A percentile compares a stretch with the other conserved stretches of the same genome.
Evolutionary conservation across 2,113 vertebrate genomes (phyloP).

Genomic region (Corythornis madagascariensis): DNA sequence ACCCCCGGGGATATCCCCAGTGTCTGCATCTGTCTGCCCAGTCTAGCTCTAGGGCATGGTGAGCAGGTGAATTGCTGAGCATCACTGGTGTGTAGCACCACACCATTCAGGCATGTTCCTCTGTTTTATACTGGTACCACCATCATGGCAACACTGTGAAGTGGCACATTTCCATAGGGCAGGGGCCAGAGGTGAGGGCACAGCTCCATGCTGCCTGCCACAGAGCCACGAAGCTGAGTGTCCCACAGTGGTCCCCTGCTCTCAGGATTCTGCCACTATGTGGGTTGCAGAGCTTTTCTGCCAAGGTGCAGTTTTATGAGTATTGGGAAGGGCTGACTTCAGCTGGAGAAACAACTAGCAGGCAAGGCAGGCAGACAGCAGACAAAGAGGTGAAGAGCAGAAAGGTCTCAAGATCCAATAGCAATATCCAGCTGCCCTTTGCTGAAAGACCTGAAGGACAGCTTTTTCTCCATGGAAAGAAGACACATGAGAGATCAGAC

Average conservation of each 20-base stretch:
- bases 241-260: not conserved
- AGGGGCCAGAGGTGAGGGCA: not conserved
- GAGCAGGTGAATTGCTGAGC: accelerated
- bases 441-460: not conserved
- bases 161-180: accelerated
- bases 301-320: accelerated
- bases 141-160: accelerated
- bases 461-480: not conserved
- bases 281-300: not conserved
- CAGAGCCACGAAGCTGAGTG: not conserved
- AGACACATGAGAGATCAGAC: not conserved
- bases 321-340: not conserved
- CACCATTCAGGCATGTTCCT: not conserved
- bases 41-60: accelerated
- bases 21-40: accelerated
- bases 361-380: not conserved
- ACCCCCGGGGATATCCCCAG: no score
- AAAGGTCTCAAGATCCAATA: not conserved
- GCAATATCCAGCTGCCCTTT: not conserved
- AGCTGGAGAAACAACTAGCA: not conserved
- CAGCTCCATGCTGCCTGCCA: accelerated
- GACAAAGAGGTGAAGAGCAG: not conserved
- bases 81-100: accelerated
- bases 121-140: accelerated
- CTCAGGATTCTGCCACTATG: accelerated